Conservation (phyloP, 2,888 invertebrate species). For the Scaptomyza tumidula region DNA sequence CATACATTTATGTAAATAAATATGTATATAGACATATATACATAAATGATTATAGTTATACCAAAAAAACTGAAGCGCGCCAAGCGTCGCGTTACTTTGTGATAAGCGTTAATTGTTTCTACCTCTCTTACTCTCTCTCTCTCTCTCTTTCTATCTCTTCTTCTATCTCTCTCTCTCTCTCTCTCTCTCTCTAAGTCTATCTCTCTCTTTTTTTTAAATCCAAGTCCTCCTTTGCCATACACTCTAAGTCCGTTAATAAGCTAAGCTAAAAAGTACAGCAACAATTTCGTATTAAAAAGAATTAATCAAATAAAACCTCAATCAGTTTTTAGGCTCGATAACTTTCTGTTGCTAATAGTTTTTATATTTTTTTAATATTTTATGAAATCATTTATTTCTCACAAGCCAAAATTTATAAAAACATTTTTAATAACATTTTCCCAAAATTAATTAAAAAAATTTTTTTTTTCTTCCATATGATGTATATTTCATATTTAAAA, state of each 20-base stretch:
- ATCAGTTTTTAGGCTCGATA: too few relatives aligned
- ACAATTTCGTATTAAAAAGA: constrained; percentile 9
- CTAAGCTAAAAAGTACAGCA: constrained; percentile 36
- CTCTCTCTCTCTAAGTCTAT: background rate
- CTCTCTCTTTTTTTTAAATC: too few relatives aligned
- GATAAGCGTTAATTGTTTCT: constrained; percentile 74
- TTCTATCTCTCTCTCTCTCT: constrained; percentile 1
- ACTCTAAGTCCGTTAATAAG: background rate
- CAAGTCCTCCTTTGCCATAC: too few relatives aligned
- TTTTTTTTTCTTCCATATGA: too few relatives aligned
- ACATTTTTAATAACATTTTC: too few relatives aligned
- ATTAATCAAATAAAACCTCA: background rate
- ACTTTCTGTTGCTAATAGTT: too few relatives aligned
- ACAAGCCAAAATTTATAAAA: too few relatives aligned
- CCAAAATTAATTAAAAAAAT: too few relatives aligned
- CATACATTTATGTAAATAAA: constrained; percentile 21
- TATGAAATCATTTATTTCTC: too few relatives aligned
- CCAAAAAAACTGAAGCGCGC: constrained; percentile 56
- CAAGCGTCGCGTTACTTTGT: constrained; percentile 74
- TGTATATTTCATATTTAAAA: too few relatives aligned
- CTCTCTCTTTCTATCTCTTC: background rate
- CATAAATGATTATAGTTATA: constrained; percentile 16
- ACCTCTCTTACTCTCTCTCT: constrained; percentile 1
- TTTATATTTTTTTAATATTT: too few relatives aligned
- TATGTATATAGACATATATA: constrained; percentile 16